Base-by-base conservation (phyloP, 2,888 invertebrate genomes). In the Spilarctia lutea region DNA sequence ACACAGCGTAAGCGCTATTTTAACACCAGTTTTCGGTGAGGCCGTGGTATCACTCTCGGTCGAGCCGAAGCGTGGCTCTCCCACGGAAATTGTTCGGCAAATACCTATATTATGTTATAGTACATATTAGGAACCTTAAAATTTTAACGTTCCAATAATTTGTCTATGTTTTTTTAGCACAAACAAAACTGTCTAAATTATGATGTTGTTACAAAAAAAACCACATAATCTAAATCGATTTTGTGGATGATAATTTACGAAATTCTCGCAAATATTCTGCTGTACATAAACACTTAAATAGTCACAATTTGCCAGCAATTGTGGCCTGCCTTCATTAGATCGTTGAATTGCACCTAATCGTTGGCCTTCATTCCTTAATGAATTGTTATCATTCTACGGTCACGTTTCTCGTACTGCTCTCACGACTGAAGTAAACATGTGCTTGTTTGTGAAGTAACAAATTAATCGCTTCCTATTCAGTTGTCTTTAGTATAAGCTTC, bases 301-400 rank as follows among this genome's bases (percentile, higher is more conserved):
- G 63, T 66, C 66, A 71, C 74, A 85, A 77, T 83, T 82, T 80
- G 76, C 71, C 72, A 83, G 75, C 77, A 79, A 81, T 75, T 60
- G 70, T 33, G 56, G 13, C 39, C 18, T 67, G 35, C 30, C 42
- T 11, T 30, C 42, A 39, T 35, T 18, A 8, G n/a, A 33, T 66
- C 52, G 30, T 63, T 76, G 75, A 84, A 84, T 84, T 75, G 77
- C 79, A 65, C 63, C 68, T 85, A 86, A 84, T 85, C 72, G 75
- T 3, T 56, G 83, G 39, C 86, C 84, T 86, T 86, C 79, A 56
- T 56, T 73, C 77, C 76, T 79, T 86, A 84, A 85, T 84, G 79
- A 83, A 75, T 78, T 63, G 60, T 79, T 80, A 84, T 84, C 77
- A 82, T 79, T 75, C n/a, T 65, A 11, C 16, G 71, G 81, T 86